These are phyloP conservation scores for Cosmorhoe ocellata DNA, from an alignment of 2,888 invertebrate species.

Conservation along the genomic window DNA sequence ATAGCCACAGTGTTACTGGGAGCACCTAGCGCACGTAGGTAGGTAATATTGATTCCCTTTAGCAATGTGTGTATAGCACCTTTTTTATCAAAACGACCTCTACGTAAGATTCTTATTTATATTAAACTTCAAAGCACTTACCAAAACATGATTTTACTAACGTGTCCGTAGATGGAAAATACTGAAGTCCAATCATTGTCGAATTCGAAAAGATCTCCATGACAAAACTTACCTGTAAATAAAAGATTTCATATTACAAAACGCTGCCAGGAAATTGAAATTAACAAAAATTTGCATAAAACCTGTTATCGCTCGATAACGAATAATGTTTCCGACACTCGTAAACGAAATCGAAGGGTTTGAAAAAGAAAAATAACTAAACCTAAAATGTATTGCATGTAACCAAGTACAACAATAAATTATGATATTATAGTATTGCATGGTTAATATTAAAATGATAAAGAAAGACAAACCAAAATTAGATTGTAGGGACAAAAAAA, in stretches of 20 bases:
- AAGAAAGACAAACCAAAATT: too few relatives aligned
- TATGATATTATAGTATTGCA: too few relatives aligned
- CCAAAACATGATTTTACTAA: not conserved
- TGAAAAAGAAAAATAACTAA: slow-evolving; percentile 45
- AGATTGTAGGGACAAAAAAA: too few relatives aligned
- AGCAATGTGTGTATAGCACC: too few relatives aligned
- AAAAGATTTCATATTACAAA: slow-evolving; percentile 31
- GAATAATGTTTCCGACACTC: slow-evolving; percentile 50
- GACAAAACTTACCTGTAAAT: slow-evolving; percentile 66
- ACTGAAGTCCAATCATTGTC: slow-evolving; percentile 5
- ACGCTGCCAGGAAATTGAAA: slow-evolving; percentile 42
- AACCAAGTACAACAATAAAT: too few relatives aligned
- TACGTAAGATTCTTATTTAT: too few relatives aligned
- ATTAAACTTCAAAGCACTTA: slow-evolving; percentile 4
- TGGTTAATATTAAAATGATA: too few relatives aligned
- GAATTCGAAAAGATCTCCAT: slow-evolving; percentile 35
- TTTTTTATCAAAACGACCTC: too few relatives aligned
- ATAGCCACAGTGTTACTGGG: too few relatives aligned
- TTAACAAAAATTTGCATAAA: slow-evolving; percentile 54
- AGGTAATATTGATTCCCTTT: too few relatives aligned
- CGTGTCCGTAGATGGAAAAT: not conserved
- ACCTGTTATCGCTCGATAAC: slow-evolving; percentile 59
- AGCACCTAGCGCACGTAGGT: too few relatives aligned
- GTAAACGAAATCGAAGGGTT: slow-evolving; percentile 40
- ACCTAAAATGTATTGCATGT: not conserved